Percentiles rank a stretch among this genome's conserved stretches.
Evolutionary conservation across 2,797 vertebrate genomes (phyloP).

Genomic region (Pseudotriccus pelzelni): DNA sequence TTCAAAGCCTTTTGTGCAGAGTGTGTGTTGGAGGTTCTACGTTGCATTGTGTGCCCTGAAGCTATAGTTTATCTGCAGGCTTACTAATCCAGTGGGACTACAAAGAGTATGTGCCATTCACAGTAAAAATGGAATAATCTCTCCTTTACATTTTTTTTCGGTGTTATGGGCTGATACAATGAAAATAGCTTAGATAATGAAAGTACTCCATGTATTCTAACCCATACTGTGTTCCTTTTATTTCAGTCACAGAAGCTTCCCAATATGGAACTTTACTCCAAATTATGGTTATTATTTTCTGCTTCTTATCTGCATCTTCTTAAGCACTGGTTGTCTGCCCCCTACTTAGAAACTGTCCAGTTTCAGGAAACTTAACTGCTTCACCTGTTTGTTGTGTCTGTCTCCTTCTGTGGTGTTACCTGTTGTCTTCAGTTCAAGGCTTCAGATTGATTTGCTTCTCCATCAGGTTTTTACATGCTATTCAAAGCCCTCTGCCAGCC

Average conservation of each 20-base stretch:
- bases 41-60: rapidly evolving
- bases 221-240: not conserved
- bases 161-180: not conserved
- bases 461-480: not conserved
- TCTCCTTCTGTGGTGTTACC: not conserved
- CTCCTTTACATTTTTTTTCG: not conserved
- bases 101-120: not conserved
- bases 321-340: not conserved
- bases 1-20: rapidly evolving
- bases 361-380: not conserved
- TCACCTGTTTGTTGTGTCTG: not conserved
- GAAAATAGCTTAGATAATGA: not conserved
- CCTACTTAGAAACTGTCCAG: not conserved
- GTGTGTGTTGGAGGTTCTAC: not conserved
- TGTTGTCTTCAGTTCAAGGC: not conserved
- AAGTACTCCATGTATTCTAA: not conserved
- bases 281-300: not conserved
- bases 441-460: not conserved
- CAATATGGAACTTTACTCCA: not conserved
- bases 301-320: not conserved
- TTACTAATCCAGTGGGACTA: not conserved
- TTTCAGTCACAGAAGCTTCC: not conserved
- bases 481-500: not conserved
- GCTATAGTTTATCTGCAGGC: not conserved
- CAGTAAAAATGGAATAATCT: not conserved